Base-by-base conservation (phyloP, 2,113 vertebrate species). In the Buteo buteo region DNA sequence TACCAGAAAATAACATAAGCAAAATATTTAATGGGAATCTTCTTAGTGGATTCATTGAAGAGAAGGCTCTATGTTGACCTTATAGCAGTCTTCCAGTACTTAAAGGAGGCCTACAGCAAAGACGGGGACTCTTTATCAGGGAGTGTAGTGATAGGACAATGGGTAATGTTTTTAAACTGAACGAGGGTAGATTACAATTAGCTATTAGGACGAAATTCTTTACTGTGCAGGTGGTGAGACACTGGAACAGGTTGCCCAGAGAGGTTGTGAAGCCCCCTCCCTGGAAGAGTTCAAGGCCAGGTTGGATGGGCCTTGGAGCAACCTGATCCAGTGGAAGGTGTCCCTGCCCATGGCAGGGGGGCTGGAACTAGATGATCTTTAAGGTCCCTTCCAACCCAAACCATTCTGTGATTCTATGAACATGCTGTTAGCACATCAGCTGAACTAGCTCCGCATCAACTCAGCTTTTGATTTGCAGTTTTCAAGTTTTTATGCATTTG, bases 121-220 rank as follows among this genome's bases (percentile, higher is more conserved):
- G 22, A 4, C n/a, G 4, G 32, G 15, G 57, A 77, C 15, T 7
- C 28, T 55, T n/a, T 26, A 11, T n/a, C 20, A 50, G 5, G 17
- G 3, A 4, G 3, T 19, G 8, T 25, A 73, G 44, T 1, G n/a
- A 3, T 3, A 65, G 21, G 10, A 31, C 0, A 0, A 47, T 15
- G 3, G 6, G 17, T 1, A 62, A 84, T 4, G 22, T 32, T 16
- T 82, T 76, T 42, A 32, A 22, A 61, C 7, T 38, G 55, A 16
- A 21, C 28, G 13, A 54, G 7, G 4, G 10, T 2, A 59, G 38
- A 26, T 47, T 72, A 18, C 19, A 6, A 10, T 18, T 5, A 50
- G 25, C 24, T 36, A 16, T 7, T 5, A 40, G 19, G 38, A 49
- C 52, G 20, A 42, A 85, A 76, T 76, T 24, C 1, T 36, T 44